These are phyloP conservation scores for Bombus pyrosoma DNA, from an alignment of 1,140 invertebrate species.

Conservation along the genomic window DNA sequence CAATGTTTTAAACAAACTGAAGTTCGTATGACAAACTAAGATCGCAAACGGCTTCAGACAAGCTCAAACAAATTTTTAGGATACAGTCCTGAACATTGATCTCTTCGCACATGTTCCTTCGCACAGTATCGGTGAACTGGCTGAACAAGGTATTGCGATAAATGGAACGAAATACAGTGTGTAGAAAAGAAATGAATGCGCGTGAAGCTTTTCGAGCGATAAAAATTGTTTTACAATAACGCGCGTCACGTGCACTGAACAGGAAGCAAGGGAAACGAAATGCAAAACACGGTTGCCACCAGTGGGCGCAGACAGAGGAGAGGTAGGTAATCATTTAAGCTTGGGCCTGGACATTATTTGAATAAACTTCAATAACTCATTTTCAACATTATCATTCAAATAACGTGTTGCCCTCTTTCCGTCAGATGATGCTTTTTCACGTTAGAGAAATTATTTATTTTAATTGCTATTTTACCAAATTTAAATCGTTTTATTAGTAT, in stretches of 20 bases:
- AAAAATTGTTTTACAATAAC: conserved; percentile 50
- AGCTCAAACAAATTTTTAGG: not conserved
- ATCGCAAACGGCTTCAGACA: not conserved
- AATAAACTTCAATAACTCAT: conserved; percentile 10
- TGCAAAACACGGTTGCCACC: conserved; percentile 31
- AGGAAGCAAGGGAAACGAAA: conserved; percentile 42
- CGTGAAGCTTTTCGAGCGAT: conserved; percentile 20
- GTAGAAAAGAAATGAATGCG: not conserved
- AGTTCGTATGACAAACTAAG: not conserved
- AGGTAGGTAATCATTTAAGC: conserved; percentile 35
- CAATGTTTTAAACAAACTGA: not conserved
- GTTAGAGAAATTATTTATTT: not conserved
- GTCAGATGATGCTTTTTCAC: not conserved
- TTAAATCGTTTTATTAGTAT: too few relatives aligned
- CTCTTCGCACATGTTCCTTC: not conserved
- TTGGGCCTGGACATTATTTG: conserved; percentile 6
- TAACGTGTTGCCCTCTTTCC: not conserved
- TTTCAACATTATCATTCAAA: conserved; percentile 13
- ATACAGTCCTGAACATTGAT: not conserved
- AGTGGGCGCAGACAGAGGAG: not conserved
- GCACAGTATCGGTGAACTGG: not conserved
- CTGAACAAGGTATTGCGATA: not conserved
- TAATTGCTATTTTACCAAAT: not conserved
- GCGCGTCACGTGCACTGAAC: conserved; percentile 29
- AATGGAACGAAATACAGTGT: conserved; percentile 1